Evolutionary conservation across 1,140 invertebrate genomes (phyloP).

Genomic region (Mylabris phalerata): DNA sequence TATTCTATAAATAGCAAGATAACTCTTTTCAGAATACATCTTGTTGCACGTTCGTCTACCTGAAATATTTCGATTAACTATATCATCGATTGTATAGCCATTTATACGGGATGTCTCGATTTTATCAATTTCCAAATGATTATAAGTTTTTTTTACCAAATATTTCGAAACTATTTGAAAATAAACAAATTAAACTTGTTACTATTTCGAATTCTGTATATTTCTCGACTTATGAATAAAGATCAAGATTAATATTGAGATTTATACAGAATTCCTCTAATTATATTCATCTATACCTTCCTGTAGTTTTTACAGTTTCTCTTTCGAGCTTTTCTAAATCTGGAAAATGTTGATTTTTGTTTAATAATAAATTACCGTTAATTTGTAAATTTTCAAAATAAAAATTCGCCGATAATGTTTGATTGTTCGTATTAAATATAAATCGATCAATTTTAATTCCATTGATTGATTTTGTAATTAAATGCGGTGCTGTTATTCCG

Average conservation of each 20-base stretch:
- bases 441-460: conserved; percentile 22
- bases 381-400: conserved; percentile 32
- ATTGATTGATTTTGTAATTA: conserved; percentile 26
- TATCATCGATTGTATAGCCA: conserved; percentile 4
- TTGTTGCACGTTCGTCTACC: conserved; percentile 5
- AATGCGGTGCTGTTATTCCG: conserved; percentile 25
- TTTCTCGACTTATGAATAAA: too few relatives aligned
- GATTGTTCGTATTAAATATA: conserved; percentile 21
- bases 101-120: conserved; percentile 22
- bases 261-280: too few relatives aligned
- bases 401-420: conserved; percentile 16
- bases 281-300: conserved; percentile 13
- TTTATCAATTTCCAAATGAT: conserved; percentile 21
- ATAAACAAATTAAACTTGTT: too few relatives aligned
- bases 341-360: conserved; percentile 20
- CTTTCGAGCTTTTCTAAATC: conserved; percentile 25
- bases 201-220: too few relatives aligned
- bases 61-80: conserved; percentile 4
- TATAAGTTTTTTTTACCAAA: conserved; percentile 29
- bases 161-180: conserved; percentile 22
- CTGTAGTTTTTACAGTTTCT: conserved; percentile 28
- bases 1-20: too few relatives aligned
- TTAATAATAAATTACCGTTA: conserved; percentile 27
- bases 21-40: background rate
- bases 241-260: too few relatives aligned